Evolutionary conservation across 2,888 invertebrate genomes (phyloP).

Genomic region (Augiades crinisus): DNA sequence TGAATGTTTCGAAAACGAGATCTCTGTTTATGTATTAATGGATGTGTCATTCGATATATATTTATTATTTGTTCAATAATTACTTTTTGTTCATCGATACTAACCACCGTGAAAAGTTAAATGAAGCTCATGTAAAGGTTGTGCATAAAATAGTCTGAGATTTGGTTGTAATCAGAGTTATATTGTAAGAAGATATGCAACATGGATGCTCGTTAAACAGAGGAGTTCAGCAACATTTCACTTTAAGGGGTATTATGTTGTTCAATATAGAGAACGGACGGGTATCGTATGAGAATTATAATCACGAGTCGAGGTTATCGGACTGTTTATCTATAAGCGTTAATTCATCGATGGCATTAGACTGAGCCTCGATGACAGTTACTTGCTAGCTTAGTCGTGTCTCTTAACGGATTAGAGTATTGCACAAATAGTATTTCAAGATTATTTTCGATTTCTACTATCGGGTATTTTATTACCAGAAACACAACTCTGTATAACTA

Average conservation of each 20-base stretch:
- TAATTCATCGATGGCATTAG: conserved; percentile 18
- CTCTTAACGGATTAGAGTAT: conserved; percentile 23
- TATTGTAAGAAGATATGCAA: conserved; percentile 35
- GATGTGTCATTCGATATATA: conserved; percentile 33
- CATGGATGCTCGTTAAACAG: conserved; percentile 34
- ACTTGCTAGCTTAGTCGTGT: conserved; percentile 19
- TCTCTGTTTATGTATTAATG: conserved; percentile 47
- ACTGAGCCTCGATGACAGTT: conserved; percentile 14
- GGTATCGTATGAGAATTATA: conserved; percentile 4
- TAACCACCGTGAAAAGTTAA: conserved; percentile 24
- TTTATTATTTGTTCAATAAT: too few species aligned
- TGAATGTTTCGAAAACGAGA: conserved; percentile 39
- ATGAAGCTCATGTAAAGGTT: conserved; percentile 69
- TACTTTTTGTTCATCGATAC: conserved; percentile 22
- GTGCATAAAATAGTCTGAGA: conserved; percentile 62
- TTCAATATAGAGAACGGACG: conserved; percentile 38
- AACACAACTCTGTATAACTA: conserved; percentile 51
- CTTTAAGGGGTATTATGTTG: conserved; percentile 35
- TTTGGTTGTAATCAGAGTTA: conserved; percentile 48
- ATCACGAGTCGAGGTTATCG: conserved; percentile 25
- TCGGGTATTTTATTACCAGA: conserved; percentile 28
- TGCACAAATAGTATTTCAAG: conserved; percentile 25
- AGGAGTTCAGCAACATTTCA: conserved; percentile 69
- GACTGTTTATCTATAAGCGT: conserved; percentile 19
- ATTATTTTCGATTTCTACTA: conserved; percentile 22